Conservation (phyloP, 2,797 vertebrate genomes). For the Nothura maculosa region DNA sequence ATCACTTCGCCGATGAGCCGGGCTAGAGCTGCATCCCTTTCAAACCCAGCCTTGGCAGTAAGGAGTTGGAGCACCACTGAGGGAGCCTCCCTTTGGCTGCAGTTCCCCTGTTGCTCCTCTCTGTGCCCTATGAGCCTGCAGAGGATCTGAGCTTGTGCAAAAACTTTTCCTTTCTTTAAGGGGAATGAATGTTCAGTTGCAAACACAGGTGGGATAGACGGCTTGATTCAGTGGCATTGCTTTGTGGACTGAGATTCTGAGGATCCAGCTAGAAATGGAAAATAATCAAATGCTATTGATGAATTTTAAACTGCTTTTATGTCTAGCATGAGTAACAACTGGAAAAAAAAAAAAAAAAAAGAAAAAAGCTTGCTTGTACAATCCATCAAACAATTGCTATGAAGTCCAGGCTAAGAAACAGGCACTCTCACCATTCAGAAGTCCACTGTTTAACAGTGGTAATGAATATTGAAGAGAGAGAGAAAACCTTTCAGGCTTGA, state of each 20-base stretch:
- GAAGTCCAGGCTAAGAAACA: background rate
- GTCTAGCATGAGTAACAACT: conserved; percentile 22
- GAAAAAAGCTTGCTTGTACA: conserved; percentile 15
- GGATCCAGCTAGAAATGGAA: background rate
- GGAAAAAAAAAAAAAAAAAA: conserved; percentile 1
- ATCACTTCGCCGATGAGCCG: background rate
- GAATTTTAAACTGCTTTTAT: conserved; percentile 57
- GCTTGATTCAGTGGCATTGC: background rate
- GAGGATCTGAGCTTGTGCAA: background rate
- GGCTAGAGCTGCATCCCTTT: background rate
- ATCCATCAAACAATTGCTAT: background rate
- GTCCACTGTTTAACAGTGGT: background rate
- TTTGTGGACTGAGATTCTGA: background rate
- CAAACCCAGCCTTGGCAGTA: background rate
- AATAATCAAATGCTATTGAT: conserved; percentile 19
- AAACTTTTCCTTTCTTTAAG: background rate
- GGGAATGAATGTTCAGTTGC: background rate
- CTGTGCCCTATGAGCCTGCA: background rate
- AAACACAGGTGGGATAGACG: background rate
- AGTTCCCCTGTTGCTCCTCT: background rate
- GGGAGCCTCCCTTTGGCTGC: background rate
- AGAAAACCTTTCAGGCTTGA: conserved; percentile 8
- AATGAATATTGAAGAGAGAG: background rate
- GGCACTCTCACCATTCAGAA: background rate
- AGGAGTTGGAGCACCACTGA: background rate